phyloP scores from a whole-genome alignment of 2,888 invertebrate genomes.

The Pedicia rivosa region DNA sequence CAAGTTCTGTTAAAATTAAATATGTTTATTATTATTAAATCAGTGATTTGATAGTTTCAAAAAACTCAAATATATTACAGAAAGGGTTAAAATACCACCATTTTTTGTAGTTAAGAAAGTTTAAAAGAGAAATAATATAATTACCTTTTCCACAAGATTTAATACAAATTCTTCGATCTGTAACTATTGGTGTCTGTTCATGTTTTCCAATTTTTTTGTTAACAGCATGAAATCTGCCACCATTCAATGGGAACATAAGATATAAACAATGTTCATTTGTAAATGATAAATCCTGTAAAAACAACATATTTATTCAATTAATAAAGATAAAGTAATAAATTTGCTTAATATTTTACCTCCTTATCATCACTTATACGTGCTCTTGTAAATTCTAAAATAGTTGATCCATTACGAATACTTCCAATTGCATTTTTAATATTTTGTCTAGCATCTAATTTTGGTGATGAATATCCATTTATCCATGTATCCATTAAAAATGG shows the following conservation, averaged over 20 bases:
- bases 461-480: constrained; percentile 64
- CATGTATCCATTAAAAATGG: constrained; percentile 82
- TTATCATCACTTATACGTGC: constrained; percentile 58
- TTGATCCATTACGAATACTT: constrained; percentile 54
- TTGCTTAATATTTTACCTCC: no score
- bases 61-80: no score
- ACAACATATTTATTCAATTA: no score
- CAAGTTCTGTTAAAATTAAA: no score
- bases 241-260: constrained; percentile 74
- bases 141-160: constrained; percentile 65
- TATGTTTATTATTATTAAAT: no score
- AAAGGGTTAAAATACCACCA: no score
- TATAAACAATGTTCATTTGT: constrained; percentile 68
- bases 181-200: constrained; percentile 50
- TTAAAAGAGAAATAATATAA: no score
- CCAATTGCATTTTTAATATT: constrained; percentile 56
- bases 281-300: constrained; percentile 68
- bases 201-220: constrained; percentile 79
- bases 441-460: constrained; percentile 55
- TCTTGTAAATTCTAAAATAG: constrained; percentile 61
- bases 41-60: no score
- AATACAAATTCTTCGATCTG: constrained; percentile 65
- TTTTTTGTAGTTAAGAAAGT: no score
- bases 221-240: constrained; percentile 65
- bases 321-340: no score